Conservation (phyloP, 1,140 invertebrate species). For the Zaprionus inermis region DNA sequence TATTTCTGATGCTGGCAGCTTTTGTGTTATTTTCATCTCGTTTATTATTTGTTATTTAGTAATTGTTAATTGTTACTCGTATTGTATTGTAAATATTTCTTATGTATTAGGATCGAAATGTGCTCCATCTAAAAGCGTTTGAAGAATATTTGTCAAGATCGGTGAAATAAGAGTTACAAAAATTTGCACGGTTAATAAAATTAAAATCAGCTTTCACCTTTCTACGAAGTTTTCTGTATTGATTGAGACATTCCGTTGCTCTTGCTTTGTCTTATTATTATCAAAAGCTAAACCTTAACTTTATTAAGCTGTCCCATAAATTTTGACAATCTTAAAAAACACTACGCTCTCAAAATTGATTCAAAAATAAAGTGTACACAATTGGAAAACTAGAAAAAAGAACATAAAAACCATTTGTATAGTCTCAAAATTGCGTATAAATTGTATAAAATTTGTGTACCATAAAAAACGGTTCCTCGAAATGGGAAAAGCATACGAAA, state of each 20-base stretch:
- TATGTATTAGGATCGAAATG: conserved; percentile 67
- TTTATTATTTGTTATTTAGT: conserved; percentile 57
- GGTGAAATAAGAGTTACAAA: conserved; percentile 19
- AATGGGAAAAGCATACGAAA: conserved; percentile 17
- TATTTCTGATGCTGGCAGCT: conserved; percentile 77
- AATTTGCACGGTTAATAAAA: conserved; percentile 35
- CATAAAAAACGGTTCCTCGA: conserved; percentile 26
- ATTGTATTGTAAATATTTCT: conserved; percentile 31
- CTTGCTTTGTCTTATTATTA: conserved; percentile 57
- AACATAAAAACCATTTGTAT: no score
- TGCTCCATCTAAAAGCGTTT: conserved; percentile 29
- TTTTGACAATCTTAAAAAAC: conserved; percentile 57
- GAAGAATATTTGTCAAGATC: neutral
- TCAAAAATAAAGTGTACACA: conserved; percentile 37
- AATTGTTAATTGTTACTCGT: conserved; percentile 24
- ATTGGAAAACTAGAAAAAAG: conserved; percentile 23
- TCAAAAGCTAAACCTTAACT: conserved; percentile 76
- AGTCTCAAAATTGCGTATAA: conserved; percentile 22
- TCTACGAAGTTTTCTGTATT: conserved; percentile 1
- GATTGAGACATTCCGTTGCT: conserved; percentile 14
- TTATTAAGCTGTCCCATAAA: conserved; percentile 54
- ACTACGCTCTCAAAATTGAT: conserved; percentile 46
- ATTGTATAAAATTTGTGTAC: conserved; percentile 44
- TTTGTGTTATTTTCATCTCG: conserved; percentile 62
- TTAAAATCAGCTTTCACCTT: conserved; percentile 54